Percentiles rank a stretch among this genome's conserved stretches.
Conservation (phyloP, 2,113 vertebrate species). For the Centropus bengalensis region DNA sequence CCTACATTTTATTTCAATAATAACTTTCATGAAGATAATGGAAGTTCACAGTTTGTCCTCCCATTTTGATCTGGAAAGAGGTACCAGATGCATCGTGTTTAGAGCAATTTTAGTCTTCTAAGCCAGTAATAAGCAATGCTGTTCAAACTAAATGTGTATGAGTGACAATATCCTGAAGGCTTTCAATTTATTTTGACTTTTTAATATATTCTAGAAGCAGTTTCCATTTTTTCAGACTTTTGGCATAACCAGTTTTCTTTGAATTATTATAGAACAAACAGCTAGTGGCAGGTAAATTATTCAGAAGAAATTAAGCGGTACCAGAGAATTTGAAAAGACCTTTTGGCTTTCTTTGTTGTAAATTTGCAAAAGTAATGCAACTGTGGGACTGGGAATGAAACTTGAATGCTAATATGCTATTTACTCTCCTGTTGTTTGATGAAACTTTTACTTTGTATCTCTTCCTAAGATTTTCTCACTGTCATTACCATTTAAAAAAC, state of each 20-base stretch:
- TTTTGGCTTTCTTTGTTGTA: constrained; percentile 63
- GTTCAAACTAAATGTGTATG: neutral
- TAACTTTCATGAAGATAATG: neutral
- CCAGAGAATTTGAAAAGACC: constrained; percentile 64
- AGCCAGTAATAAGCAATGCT: neutral
- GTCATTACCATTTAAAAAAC: constrained; percentile 29
- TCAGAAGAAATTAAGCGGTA: constrained; percentile 73
- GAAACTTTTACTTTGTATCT: constrained; percentile 39
- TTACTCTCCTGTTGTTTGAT: constrained; percentile 30
- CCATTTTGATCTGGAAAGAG: neutral
- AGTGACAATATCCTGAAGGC: constrained; percentile 39
- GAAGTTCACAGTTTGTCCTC: neutral
- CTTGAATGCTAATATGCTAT: constrained; percentile 50
- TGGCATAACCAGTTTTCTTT: constrained; percentile 56
- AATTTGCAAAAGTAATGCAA: constrained; percentile 67
- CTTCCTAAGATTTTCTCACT: constrained; percentile 1
- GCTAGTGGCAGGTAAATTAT: constrained; percentile 73
- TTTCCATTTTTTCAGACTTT: neutral
- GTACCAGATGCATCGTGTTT: neutral
- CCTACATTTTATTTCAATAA: constrained; percentile 1
- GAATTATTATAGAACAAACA: constrained; percentile 73
- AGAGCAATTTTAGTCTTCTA: neutral
- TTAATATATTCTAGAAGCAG: constrained; percentile 19
- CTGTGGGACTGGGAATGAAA: constrained; percentile 55
- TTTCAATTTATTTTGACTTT: constrained; percentile 54